Base-by-base conservation (phyloP, 2,888 invertebrate species). In the Baccha elongata region DNA sequence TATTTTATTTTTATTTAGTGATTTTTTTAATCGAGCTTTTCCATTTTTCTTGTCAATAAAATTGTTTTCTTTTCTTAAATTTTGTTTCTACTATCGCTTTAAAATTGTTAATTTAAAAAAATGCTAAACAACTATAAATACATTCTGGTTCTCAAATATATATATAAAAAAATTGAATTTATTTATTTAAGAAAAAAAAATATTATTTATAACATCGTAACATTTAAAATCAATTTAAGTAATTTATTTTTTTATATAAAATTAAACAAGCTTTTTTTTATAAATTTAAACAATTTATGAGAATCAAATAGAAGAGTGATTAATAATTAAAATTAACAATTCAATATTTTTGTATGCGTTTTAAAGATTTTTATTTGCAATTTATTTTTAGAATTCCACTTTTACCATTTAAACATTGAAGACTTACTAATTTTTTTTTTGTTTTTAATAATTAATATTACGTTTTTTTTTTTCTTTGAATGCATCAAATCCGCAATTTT, bases 341-440 rank as follows among this genome's bases (percentile, higher is more conserved):
- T 74, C 40, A 73, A 78, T 52, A 58, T 80, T 80, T 75, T 60
- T 72, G 13, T 50, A 64, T 73, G 78, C 83, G 64, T 72, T 78
- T 83, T 83, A 78, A 58, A 58, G 26, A 55, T 58, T 60, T 48
- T 44, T 71, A 50, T 29, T 64, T 68, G 78, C 83, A 83, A 68
- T 78, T 83, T 83, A 67, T 78, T 72, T 76, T 83, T 76, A 78
- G 71, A 78, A 83, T 72, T 83, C 62, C 83, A 83, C 83, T 76
- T 80, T 83, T 83, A 78, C 83, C 83, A 83, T 83, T 83, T 83
- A 83, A 83, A 83, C 83, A 78, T 83, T 83, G 83, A 83, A 83
- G 83, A 78, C 78, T 78, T 83, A 78, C 83, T 83, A 78, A 83
- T 32, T 73, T 64, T 73, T 35, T 32, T 72, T 64, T 73, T 55